Evolutionary conservation across 2,888 invertebrate species (phyloP).

Genomic region (Synanthedon vespiformis): DNA sequence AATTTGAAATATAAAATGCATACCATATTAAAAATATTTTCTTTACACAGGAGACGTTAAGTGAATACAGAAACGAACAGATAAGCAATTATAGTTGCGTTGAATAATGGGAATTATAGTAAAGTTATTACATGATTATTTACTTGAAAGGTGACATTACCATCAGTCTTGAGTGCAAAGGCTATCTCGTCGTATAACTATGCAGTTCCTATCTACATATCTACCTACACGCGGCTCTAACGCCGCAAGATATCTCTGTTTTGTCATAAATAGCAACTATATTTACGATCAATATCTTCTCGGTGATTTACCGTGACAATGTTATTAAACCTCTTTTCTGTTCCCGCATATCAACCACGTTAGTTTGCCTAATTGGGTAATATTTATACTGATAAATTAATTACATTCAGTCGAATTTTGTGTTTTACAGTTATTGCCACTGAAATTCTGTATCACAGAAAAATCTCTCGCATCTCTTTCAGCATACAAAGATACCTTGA

Average conservation of each 20-base stretch:
- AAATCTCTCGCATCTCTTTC: too few species aligned
- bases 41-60: neutral
- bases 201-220: neutral
- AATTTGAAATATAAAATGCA: too few species aligned
- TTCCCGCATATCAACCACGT: neutral
- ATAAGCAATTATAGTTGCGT: neutral
- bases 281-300: constrained; percentile 55
- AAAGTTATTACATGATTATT: constrained; percentile 29
- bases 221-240: constrained; percentile 9
- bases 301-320: constrained; percentile 49
- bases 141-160: constrained; percentile 34
- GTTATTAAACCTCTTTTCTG: constrained; percentile 32
- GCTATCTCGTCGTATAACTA: constrained; percentile 17
- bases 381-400: neutral
- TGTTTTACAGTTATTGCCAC: too few species aligned
- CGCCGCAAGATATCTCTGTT: constrained; percentile 38
- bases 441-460: too few species aligned
- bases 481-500: too few species aligned
- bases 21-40: too few species aligned
- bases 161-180: constrained; percentile 32
- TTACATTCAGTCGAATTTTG: neutral
- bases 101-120: constrained; percentile 1
- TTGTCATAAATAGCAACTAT: constrained; percentile 54
- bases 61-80: neutral
- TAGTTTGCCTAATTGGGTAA: neutral